Conservation (phyloP, 2,888 invertebrate species). For the Tipula vernalis region DNA sequence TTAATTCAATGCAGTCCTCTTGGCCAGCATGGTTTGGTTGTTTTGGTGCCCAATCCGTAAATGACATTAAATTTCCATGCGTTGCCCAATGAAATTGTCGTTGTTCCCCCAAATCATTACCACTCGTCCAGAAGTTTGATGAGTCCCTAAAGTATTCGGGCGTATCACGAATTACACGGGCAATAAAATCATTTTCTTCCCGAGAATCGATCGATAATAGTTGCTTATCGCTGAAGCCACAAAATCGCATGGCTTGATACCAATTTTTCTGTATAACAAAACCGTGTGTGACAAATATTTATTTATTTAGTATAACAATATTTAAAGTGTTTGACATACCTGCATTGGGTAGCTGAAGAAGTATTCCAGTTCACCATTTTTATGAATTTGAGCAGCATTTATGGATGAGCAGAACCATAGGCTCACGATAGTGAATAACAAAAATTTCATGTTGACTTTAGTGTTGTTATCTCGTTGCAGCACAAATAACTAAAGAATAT, state of each 20-base stretch:
- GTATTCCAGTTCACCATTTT: neutral
- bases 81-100: neutral
- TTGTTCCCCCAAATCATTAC: neutral
- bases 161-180: neutral
- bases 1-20: neutral
- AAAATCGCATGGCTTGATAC: neutral
- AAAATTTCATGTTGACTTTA: neutral
- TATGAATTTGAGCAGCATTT: neutral
- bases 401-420: neutral
- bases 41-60: neutral
- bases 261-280: neutral
- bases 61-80: neutral
- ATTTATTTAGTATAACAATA: neutral
- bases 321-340: neutral
- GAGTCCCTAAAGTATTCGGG: neutral
- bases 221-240: neutral
- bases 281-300: neutral
- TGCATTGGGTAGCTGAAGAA: neutral
- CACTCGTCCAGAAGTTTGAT: neutral
- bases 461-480: too few species aligned
- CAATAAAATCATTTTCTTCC: neutral
- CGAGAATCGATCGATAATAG: neutral
- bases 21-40: neutral
- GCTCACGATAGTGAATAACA: neutral
- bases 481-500: too few species aligned